These are phyloP conservation scores for Oscheius sp. DNA, from an alignment of 2,888 invertebrate species.

Conservation along the genomic window DNA sequence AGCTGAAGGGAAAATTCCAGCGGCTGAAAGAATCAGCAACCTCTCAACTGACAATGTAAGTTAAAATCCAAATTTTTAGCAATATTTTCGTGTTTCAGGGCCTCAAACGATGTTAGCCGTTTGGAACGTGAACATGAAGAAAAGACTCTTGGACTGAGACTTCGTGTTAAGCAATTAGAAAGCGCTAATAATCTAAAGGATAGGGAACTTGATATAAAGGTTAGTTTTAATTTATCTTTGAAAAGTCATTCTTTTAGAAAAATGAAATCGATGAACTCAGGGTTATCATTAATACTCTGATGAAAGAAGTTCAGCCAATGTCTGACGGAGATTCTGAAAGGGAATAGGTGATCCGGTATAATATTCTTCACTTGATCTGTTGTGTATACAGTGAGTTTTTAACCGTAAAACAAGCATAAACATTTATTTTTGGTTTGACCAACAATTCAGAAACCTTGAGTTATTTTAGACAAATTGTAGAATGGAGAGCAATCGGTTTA, in stretches of 20 bases:
- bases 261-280: constrained; percentile 1
- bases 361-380: not conserved
- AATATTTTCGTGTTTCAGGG: constrained; percentile 4
- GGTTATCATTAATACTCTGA: constrained; percentile 3
- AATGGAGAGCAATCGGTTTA: constrained; percentile 58
- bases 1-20: constrained; percentile 13
- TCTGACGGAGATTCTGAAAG: constrained; percentile 17
- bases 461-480: constrained; percentile 57
- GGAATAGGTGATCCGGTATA: not conserved
- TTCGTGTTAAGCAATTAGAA: constrained; percentile 4
- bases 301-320: constrained; percentile 19
- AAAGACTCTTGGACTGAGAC: constrained; percentile 11
- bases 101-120: constrained; percentile 1
- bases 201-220: constrained; percentile 27
- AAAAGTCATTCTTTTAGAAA: not conserved
- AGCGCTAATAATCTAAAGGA: not conserved
- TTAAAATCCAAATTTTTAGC: not conserved
- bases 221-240: not conserved
- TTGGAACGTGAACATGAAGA: constrained; percentile 24
- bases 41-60: constrained; percentile 6
- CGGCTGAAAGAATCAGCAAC: constrained; percentile 11
- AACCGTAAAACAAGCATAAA: too few species aligned
- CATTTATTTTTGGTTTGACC: too few species aligned
- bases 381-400: not conserved
- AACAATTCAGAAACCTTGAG: too few species aligned